Base-by-base conservation (phyloP, 2,113 vertebrate species). In the Puffinus mauretanicus region DNA sequence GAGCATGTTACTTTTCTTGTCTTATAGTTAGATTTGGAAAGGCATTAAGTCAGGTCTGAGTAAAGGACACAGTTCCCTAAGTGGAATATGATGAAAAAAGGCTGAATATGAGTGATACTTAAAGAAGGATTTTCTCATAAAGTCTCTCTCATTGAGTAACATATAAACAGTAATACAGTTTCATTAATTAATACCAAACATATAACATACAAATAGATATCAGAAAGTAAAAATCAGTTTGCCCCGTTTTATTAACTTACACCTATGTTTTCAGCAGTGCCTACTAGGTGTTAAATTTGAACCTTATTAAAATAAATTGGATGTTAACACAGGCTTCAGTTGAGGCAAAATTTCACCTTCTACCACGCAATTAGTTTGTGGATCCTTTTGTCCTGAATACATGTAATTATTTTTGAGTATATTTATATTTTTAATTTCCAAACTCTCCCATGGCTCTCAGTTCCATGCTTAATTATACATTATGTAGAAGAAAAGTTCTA, bases 341-440 rank as follows among this genome's bases (percentile, higher is more conserved):
- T 55, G 70, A 89, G 77, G 71, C 44, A 61, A 79, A 90, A 52
- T 47, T 91, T 85, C 91, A 89, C 91, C 84, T 94, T 87, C 82
- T 54, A 34, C 61, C 71, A 40, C 7, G 1, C 89, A 95, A 94
- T 96, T 95, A 96, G 76, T 92, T 70, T 75, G 72, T 81, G 64
- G 77, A 82, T 84, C 52, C 86, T 84, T 93, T 89, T 79, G 69
- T 96, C 73, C 91, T 49, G 52, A 57, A 55, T 19, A 47, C 0
- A 0, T 52, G 69, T 51, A 91, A 95, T 96, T 96, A 96, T 92
- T 94, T 86, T 96, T 51, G 19, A 84, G 52, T 49, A 82, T 95
- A 93, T 94, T 92, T 96, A 76, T 94, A 91, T 94, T 92, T 95
- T 84, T 93, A 76, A 85, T 96, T 95, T 87, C 49, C 61, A 79